phyloP scores from a whole-genome alignment of 1,140 invertebrate species.

The Galleria mellonella region DNA sequence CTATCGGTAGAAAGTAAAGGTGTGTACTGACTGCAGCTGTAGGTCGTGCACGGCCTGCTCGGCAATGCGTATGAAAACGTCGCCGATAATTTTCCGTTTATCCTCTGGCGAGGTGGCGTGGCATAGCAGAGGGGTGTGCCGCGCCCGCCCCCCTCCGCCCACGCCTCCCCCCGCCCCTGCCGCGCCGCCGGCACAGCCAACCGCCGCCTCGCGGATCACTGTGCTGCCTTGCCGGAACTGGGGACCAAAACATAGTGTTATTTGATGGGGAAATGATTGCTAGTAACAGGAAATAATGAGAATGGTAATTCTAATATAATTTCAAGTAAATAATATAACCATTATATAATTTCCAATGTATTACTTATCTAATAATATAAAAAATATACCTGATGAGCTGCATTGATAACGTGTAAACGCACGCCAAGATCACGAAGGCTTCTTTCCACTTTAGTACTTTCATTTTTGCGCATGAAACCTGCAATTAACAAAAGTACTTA shows the following conservation, averaged over 20 bases:
- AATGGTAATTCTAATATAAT: no score
- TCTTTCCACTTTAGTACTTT: constrained; percentile 91
- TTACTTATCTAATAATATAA: no score
- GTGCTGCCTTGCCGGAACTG: constrained; percentile 89
- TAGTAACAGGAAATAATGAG: no score
- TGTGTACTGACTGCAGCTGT: constrained; percentile 78
- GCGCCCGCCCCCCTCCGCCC: constrained; percentile 77
- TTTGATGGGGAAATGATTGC: no score
- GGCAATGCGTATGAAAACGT: constrained; percentile 95
- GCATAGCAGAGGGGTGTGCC: constrained; percentile 91
- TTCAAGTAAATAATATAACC: no score
- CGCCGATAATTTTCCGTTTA: constrained; percentile 98
- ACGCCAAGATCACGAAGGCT: constrained; percentile 91
- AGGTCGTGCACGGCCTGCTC: constrained; percentile 89
- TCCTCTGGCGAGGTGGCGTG: constrained; percentile 94
- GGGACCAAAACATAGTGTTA: no score
- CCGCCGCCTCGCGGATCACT: constrained; percentile 75
- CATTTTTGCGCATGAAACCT: constrained; percentile 97
- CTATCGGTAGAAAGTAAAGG: neutral
- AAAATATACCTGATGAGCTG: constrained; percentile 73
- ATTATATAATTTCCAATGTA: no score
- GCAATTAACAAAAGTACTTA: constrained; percentile 8
- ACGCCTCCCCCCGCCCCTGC: constrained; percentile 77
- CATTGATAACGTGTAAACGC: constrained; percentile 87
- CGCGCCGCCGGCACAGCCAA: constrained; percentile 72